Conservation (phyloP, 2,888 invertebrate genomes). For the Biston stratarius region DNA sequence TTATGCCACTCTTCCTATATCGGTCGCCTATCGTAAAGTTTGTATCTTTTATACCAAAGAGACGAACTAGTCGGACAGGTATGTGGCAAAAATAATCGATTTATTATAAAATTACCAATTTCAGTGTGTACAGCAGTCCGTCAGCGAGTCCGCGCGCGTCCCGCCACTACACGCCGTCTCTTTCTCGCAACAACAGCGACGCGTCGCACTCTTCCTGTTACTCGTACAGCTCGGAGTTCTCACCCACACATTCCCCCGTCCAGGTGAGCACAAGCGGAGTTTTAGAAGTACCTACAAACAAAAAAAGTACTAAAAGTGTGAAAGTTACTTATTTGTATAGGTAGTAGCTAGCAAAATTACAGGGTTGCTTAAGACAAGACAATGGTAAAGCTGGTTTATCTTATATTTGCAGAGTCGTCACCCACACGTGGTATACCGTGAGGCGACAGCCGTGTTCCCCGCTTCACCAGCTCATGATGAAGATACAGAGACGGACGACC, state of each 20-base stretch:
- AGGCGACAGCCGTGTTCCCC: conserved; percentile 70
- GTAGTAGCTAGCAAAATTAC: too few species aligned
- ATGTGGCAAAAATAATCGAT: neutral
- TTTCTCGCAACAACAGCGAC: conserved; percentile 96
- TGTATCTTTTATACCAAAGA: too few species aligned
- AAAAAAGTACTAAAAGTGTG: too few species aligned
- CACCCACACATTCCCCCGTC: conserved; percentile 95
- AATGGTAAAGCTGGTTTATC: neutral
- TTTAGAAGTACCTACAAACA: too few species aligned
- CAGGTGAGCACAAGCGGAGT: conserved; percentile 78
- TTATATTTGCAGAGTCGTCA: conserved; percentile 69
- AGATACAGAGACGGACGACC: conserved; percentile 81
- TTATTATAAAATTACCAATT: conserved; percentile 11
- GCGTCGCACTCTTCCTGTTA: conserved; percentile 96
- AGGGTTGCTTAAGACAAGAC: too few species aligned
- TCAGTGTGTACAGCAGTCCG: conserved; percentile 92
- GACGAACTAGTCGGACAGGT: neutral
- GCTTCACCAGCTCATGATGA: conserved; percentile 76
- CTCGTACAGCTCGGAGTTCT: conserved; percentile 93
- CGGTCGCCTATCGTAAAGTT: too few species aligned
- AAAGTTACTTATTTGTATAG: too few species aligned
- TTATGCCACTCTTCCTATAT: too few species aligned
- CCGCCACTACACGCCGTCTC: conserved; percentile 93
- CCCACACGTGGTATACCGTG: conserved; percentile 77
- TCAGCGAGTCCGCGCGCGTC: conserved; percentile 95